Percentiles rank a stretch among this genome's conserved stretches.
Evolutionary conservation across 1,140 invertebrate species (phyloP).

Genomic region (Tyrophagus putrescentiae): DNA sequence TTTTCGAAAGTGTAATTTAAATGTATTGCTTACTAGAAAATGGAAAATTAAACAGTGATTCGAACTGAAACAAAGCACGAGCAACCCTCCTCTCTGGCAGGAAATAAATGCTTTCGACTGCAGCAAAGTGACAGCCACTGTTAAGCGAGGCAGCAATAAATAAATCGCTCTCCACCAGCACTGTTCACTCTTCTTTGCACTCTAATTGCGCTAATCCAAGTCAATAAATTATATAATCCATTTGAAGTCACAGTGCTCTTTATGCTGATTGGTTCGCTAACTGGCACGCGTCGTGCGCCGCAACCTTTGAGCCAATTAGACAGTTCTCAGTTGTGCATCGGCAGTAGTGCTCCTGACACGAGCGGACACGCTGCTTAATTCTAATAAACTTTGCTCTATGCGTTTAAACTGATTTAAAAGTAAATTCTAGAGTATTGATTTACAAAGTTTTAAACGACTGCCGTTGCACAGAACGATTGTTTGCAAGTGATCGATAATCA

Average conservation of each 20-base stretch:
- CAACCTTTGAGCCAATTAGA: too few species aligned
- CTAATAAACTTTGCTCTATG: not conserved
- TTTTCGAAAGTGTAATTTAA: slow-evolving; percentile 4
- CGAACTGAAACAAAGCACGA: not conserved
- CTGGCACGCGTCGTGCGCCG: too few species aligned
- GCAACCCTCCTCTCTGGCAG: too few species aligned
- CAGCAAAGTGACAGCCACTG: not conserved
- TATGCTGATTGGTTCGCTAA: not conserved
- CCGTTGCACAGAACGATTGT: too few species aligned
- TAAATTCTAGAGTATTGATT: not conserved
- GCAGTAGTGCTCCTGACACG: not conserved
- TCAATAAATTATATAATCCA: slow-evolving; percentile 18
- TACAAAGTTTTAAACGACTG: too few species aligned
- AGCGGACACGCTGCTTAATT: not conserved
- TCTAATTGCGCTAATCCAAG: slow-evolving; percentile 14
- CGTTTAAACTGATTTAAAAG: slow-evolving; percentile 1
- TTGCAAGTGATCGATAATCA: too few species aligned
- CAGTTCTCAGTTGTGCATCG: too few species aligned
- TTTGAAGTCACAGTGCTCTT: slow-evolving; percentile 12
- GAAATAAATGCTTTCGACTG: too few species aligned
- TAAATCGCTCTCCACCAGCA: slow-evolving; percentile 1
- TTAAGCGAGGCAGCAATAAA: not conserved
- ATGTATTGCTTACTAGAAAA: too few species aligned
- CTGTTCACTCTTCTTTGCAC: not conserved
- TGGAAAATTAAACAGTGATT: too few species aligned